Conservation (phyloP, 1,140 invertebrate genomes). For the Micrasema minimum region DNA sequence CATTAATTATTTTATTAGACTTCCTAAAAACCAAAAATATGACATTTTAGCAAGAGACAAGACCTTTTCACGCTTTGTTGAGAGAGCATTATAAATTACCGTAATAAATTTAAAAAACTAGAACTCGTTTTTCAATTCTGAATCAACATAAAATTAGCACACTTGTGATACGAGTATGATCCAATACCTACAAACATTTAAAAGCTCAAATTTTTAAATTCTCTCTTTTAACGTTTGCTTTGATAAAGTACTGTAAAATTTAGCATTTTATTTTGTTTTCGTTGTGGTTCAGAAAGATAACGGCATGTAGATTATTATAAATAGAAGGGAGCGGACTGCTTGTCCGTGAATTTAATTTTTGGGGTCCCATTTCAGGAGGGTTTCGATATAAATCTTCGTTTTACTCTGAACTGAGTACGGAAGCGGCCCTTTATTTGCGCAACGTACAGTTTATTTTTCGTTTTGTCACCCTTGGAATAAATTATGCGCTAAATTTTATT, state of each 20-base stretch:
- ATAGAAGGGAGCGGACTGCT: constrained; percentile 26
- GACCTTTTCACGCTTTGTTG: no score
- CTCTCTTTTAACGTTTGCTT: no score
- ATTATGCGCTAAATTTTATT: constrained; percentile 39
- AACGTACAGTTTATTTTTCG: constrained; percentile 49
- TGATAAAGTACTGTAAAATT: background rate
- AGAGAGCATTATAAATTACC: no score
- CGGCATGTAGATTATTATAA: constrained; percentile 18
- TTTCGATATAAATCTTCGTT: constrained; percentile 50
- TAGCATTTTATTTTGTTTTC: constrained; percentile 23
- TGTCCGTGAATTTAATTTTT: constrained; percentile 49
- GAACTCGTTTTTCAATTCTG: no score
- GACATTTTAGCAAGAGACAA: no score
- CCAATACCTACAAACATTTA: no score
- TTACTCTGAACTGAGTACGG: constrained; percentile 7
- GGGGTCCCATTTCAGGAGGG: constrained; percentile 35
- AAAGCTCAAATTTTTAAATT: no score
- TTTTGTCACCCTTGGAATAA: constrained; percentile 51
- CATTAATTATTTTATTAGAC: no score
- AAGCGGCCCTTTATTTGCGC: constrained; percentile 40
- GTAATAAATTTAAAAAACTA: no score
- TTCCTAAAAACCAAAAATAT: no score
- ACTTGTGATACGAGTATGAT: no score
- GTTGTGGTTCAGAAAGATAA: constrained; percentile 7
- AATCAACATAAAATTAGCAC: no score